Evolutionary conservation across 2,113 vertebrate species (phyloP), one percentile per base, ranked within the genome.

Genomic region (Epinephelus fuscoguttatus): DNA sequence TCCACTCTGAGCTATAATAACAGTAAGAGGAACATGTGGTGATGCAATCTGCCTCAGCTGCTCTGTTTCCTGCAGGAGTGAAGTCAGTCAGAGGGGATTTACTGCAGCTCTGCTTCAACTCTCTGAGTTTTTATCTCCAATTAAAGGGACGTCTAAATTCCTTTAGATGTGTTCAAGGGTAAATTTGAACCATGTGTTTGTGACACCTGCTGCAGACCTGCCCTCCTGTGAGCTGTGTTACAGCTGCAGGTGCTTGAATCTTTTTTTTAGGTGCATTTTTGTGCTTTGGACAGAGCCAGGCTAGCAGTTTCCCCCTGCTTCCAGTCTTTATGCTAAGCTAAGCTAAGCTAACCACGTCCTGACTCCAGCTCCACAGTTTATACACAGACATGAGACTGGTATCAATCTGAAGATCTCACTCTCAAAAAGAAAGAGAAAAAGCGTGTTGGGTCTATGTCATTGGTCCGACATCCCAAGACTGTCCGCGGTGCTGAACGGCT

Each of bases 11-110:
- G 49, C 61, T 42, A 17, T 11, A 37, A 50, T 5, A 49, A 19
- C 17, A 76, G 52, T 5, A 18, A 60, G 63, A 71, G 27, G 19
- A 72, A 73, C 79, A 78, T 64, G 70, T 70, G 84, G 30, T 78
- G 84, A 82, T 80, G 80, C 42, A 67, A 83, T 75, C 37, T 5
- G 42, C 52, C 78, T 77, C 78, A 68, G 84, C 78, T 74, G 84
- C 72, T 81, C 62, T 8, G 63, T 6, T 61, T 75, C 80, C 79
- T 75, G 79, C 9, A 8, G 11, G 59, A 49, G 42, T 71, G 47
- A 67, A 78, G 74, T 61, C 80, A 53, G 70, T 15, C 80, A 17
- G 69, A 66, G 60, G 85, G 70, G 85, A 83, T 83, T 83, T 68
- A 60, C 74, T 82, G 79, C 69, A 69, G 49, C 73, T 49, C 72